These are phyloP conservation scores for Istiophorus platypterus DNA, from an alignment of 2,113 vertebrate species.

Conservation along the genomic window DNA sequence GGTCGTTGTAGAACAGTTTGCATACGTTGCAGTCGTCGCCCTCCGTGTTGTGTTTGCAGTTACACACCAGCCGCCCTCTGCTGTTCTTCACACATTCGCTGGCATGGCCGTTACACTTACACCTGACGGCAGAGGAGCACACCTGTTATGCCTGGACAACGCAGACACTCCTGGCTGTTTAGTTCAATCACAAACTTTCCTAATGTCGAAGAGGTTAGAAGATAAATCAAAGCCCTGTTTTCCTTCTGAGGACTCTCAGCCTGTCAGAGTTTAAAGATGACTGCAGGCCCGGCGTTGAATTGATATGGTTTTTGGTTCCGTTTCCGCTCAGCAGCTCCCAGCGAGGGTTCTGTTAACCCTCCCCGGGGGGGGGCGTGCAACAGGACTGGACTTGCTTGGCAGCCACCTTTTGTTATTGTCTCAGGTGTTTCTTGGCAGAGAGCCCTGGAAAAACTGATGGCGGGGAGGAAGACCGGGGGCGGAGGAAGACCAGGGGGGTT, in stretches of 20 bases:
- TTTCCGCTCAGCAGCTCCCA: background rate
- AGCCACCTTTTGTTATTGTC: slow-evolving; percentile 55
- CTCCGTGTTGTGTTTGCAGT: slow-evolving; percentile 95
- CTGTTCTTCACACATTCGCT: slow-evolving; percentile 91
- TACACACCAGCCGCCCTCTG: slow-evolving; percentile 87
- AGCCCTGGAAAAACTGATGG: slow-evolving; percentile 70
- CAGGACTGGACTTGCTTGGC: slow-evolving; percentile 75
- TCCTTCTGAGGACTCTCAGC: background rate
- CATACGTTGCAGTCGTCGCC: slow-evolving; percentile 92
- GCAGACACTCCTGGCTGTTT: background rate
- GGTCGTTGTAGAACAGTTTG: slow-evolving; percentile 94
- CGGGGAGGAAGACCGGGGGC: slow-evolving; percentile 20
- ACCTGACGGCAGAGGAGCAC: slow-evolving; percentile 81
- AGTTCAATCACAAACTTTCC: background rate
- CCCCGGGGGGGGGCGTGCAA: background rate
- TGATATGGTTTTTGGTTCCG: background rate
- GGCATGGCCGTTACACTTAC: slow-evolving; percentile 96
- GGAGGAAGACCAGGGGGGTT: slow-evolving; percentile 26
- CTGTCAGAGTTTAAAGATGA: background rate
- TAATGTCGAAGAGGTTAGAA: too few relatives aligned
- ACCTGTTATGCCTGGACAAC: slow-evolving; percentile 26
- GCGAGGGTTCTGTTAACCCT: slow-evolving; percentile 1
- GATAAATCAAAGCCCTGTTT: too few relatives aligned
- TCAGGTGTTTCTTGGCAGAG: slow-evolving; percentile 75
- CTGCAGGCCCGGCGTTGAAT: too few relatives aligned